phyloP scores from a whole-genome alignment of 1,140 invertebrate genomes.

The Luehdorfia chinensis region DNA sequence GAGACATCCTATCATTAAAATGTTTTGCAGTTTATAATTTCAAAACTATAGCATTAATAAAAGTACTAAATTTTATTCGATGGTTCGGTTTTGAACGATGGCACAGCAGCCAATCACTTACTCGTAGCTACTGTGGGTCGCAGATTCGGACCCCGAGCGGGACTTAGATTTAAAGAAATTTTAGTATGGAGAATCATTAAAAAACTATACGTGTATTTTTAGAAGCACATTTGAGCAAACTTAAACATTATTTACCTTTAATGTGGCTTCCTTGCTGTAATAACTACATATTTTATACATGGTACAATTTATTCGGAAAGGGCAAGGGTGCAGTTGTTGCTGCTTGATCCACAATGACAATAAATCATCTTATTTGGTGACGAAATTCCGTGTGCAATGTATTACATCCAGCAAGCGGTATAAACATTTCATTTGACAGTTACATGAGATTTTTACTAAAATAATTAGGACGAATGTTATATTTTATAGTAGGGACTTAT shows the following conservation, averaged over 20 bases:
- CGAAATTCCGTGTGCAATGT: slow-evolving; percentile 43
- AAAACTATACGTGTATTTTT: no score
- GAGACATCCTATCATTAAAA: slow-evolving; percentile 9
- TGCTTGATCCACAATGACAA: slow-evolving; percentile 63
- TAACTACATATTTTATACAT: slow-evolving; percentile 6
- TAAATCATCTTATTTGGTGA: slow-evolving; percentile 73
- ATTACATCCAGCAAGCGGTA: slow-evolving; percentile 42
- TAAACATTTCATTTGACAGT: slow-evolving; percentile 48
- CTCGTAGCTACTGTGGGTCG: no score
- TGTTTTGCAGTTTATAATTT: neutral
- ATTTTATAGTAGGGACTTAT: no score
- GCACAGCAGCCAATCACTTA: no score
- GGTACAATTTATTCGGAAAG: slow-evolving; percentile 6
- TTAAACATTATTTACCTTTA: neutral
- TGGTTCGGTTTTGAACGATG: no score
- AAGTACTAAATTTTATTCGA: no score
- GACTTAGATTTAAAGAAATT: no score
- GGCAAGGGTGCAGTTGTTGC: slow-evolving; percentile 27
- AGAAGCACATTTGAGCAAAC: no score
- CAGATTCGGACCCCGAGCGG: no score
- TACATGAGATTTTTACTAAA: slow-evolving; percentile 48
- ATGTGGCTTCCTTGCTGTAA: slow-evolving; percentile 3
- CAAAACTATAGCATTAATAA: no score
- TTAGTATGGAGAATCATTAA: no score
- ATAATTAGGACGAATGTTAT: slow-evolving; percentile 4